These are phyloP conservation scores for Listrodromus nycthemerus DNA, from an alignment of 2,888 invertebrate genomes.

Conservation along the genomic window DNA sequence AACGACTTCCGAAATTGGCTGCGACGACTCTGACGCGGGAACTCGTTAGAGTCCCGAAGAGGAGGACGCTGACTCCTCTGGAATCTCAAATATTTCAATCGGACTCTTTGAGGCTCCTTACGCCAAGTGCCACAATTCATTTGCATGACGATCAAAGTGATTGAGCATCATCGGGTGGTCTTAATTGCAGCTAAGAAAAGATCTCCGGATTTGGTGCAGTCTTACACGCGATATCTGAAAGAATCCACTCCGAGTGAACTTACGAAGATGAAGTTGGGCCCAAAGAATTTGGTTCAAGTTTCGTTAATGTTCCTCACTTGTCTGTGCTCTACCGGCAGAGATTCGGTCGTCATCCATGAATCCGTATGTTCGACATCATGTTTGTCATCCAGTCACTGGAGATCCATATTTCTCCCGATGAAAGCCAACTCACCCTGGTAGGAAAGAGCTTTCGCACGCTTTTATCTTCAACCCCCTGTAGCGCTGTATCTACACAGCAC, in stretches of 20 bases:
- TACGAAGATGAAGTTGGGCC: neutral
- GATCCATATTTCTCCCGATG: neutral
- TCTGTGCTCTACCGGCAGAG: too few species aligned
- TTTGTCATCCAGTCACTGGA: constrained; percentile 7
- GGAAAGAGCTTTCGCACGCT: constrained; percentile 59
- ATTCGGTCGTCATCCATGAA: too few species aligned
- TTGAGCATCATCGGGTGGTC: constrained; percentile 35
- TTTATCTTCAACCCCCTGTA: constrained; percentile 62
- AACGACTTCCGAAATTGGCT: constrained; percentile 63
- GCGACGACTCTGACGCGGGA: constrained; percentile 52
- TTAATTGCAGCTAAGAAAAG: constrained; percentile 34
- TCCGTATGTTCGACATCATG: constrained; percentile 14
- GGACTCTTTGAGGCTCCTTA: constrained; percentile 5
- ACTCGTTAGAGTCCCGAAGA: constrained; percentile 11
- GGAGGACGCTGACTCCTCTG: constrained; percentile 31
- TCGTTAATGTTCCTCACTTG: too few species aligned
- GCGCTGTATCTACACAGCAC: constrained; percentile 26
- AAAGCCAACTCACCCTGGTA: constrained; percentile 4
- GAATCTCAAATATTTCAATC: constrained; percentile 57
- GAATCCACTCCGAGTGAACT: neutral
- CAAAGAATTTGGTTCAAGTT: too few species aligned
- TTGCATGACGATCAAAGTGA: constrained; percentile 44
- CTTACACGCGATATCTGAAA: neutral
- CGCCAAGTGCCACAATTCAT: constrained; percentile 40
- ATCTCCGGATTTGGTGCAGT: neutral